phyloP scores from a whole-genome alignment of 2,888 invertebrate species.

The Allolobophora icterica region DNA sequence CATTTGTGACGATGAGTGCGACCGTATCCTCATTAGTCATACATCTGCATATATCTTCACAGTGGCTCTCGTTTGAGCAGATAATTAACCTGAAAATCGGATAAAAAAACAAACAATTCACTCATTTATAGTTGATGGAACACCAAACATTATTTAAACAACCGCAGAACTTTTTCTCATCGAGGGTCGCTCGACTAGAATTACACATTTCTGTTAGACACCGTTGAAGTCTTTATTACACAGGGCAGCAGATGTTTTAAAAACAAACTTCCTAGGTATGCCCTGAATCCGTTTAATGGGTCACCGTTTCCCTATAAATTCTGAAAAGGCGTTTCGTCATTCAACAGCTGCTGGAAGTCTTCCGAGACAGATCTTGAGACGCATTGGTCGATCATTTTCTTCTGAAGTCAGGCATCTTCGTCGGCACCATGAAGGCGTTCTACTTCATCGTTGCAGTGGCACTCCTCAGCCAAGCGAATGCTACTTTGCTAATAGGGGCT shows the following conservation, averaged over 20 bases:
- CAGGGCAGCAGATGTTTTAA: background rate
- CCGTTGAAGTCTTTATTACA: background rate
- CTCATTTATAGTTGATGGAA: background rate
- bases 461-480: background rate
- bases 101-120: too few relatives aligned
- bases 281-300: background rate
- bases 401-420: background rate
- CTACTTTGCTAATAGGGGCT: too few relatives aligned
- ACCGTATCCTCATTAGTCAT: too few relatives aligned
- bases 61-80: background rate
- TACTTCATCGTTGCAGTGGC: background rate
- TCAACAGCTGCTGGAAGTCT: too few relatives aligned
- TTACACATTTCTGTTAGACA: background rate
- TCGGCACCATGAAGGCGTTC: background rate
- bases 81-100: background rate
- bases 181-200: background rate
- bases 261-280: background rate
- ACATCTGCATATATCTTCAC: too few relatives aligned
- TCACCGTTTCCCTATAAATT: background rate
- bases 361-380: background rate
- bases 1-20: too few relatives aligned
- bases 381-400: too few relatives aligned
- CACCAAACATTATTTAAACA: background rate
- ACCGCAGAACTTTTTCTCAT: background rate
- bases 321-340: background rate